These are phyloP conservation scores for Tetraneura akinire DNA, from an alignment of 1,140 invertebrate species.

Conservation along the genomic window DNA sequence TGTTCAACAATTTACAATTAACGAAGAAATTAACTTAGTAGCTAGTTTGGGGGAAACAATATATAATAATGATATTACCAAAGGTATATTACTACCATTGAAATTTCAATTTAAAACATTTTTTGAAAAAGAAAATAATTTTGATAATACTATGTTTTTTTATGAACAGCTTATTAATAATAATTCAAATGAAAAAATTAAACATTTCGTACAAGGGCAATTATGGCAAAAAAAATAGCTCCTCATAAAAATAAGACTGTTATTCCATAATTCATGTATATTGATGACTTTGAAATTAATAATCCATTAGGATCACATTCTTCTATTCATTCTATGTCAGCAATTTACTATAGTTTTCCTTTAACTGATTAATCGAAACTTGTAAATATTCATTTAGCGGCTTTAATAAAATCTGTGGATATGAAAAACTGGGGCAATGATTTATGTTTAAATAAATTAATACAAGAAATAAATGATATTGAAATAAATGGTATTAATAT, in stretches of 20 bases:
- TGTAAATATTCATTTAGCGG: not conserved
- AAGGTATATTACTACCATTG: not conserved
- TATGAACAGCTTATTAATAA: not conserved
- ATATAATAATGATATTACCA: not conserved
- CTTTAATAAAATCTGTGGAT: not conserved
- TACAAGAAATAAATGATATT: not conserved
- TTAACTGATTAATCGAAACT: not conserved
- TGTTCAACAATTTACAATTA: not conserved
- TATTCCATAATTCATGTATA: not conserved
- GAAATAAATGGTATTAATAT: not conserved
- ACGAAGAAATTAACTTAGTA: not conserved
- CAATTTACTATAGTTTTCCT: not conserved
- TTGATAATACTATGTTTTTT: not conserved
- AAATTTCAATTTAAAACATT: slow-evolving; percentile 5
- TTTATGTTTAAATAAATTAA: not conserved
- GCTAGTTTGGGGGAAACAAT: not conserved
- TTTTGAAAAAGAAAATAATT: not conserved
- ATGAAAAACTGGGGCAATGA: not conserved
- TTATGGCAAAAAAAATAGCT: not conserved
- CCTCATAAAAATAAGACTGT: not conserved
- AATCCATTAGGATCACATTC: not conserved
- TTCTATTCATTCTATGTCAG: not conserved
- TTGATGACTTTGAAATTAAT: not conserved
- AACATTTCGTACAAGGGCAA: not conserved
- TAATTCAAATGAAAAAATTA: not conserved